These are phyloP conservation scores for Drosophila funebris DNA, from an alignment of 1,140 invertebrate species.

Conservation along the genomic window DNA sequence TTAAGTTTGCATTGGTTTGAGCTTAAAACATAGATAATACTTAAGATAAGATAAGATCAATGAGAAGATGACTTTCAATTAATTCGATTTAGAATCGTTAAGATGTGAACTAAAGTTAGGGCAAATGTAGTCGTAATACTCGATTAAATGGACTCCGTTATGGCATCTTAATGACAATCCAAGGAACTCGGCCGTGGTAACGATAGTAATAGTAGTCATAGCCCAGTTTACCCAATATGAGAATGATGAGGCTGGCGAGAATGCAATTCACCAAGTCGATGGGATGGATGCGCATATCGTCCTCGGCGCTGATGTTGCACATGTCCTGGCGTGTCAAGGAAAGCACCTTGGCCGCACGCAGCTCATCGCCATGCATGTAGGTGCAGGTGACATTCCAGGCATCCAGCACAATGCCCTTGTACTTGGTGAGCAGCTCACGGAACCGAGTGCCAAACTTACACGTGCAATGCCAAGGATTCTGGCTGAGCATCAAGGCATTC, in stretches of 20 bases:
- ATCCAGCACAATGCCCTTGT: constrained; percentile 88
- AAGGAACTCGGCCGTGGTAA: constrained; percentile 90
- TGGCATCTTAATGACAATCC: constrained; percentile 90
- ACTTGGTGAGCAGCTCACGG: constrained; percentile 89
- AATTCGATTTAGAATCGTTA: not conserved
- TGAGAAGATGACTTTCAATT: not conserved
- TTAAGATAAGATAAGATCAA: not conserved
- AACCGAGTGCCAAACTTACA: constrained; percentile 91
- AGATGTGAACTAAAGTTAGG: not conserved
- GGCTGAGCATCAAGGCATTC: constrained; percentile 87
- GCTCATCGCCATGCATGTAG: constrained; percentile 65
- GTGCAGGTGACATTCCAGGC: constrained; percentile 75
- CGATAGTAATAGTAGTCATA: constrained; percentile 93
- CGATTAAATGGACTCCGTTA: constrained; percentile 64
- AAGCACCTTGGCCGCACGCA: constrained; percentile 86
- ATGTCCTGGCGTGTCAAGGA: constrained; percentile 88
- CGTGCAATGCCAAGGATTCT: constrained; percentile 92
- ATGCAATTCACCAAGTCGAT: constrained; percentile 90
- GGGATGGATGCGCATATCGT: constrained; percentile 84
- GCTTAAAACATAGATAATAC: not conserved
- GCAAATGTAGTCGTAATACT: not conserved
- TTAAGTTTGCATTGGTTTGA: not conserved
- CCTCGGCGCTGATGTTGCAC: constrained; percentile 85
- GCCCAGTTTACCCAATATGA: constrained; percentile 89
- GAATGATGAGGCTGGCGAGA: constrained; percentile 87